These are phyloP conservation scores for Timandra comae DNA, from an alignment of 2,888 invertebrate genomes.

Conservation along the genomic window DNA sequence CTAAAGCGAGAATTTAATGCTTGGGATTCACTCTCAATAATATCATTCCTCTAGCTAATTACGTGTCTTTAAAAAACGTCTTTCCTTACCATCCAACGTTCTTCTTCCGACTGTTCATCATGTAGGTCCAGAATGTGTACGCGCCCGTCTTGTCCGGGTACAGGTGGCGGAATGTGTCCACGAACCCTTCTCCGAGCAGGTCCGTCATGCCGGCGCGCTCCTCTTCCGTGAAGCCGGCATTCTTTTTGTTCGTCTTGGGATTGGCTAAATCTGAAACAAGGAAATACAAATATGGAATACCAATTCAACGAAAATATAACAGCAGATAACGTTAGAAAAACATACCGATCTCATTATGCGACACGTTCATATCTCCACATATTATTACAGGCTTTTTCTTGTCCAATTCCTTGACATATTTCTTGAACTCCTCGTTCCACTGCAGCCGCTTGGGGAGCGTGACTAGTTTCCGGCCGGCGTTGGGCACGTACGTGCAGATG, in stretches of 20 bases:
- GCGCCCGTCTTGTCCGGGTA: slow-evolving; percentile 89
- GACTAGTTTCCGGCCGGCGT: slow-evolving; percentile 92
- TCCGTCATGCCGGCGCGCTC: slow-evolving; percentile 95
- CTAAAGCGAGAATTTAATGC: not conserved
- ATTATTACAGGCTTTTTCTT: slow-evolving; percentile 94
- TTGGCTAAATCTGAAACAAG: slow-evolving; percentile 87
- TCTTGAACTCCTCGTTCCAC: slow-evolving; percentile 92
- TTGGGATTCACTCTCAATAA: not conserved
- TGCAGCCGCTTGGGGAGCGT: slow-evolving; percentile 90
- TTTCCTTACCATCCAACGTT: slow-evolving; percentile 96
- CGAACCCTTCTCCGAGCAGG: slow-evolving; percentile 86
- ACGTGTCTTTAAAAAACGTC: not conserved
- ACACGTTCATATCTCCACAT: slow-evolving; percentile 98
- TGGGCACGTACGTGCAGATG: slow-evolving; percentile 95
- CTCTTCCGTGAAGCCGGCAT: slow-evolving; percentile 96
- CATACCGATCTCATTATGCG: slow-evolving; percentile 93
- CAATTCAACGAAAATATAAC: not conserved
- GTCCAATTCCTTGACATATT: slow-evolving; percentile 87
- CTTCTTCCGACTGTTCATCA: slow-evolving; percentile 89
- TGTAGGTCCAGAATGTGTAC: slow-evolving; percentile 98
- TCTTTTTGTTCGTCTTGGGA: slow-evolving; percentile 93
- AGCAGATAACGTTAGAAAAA: slow-evolving; percentile 9
- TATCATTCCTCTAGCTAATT: too few species aligned
- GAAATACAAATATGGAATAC: too few species aligned
- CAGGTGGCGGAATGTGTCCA: slow-evolving; percentile 91